phyloP scores from a whole-genome alignment of 2,888 invertebrate species.

The Zaprionus bogoriensis region DNA sequence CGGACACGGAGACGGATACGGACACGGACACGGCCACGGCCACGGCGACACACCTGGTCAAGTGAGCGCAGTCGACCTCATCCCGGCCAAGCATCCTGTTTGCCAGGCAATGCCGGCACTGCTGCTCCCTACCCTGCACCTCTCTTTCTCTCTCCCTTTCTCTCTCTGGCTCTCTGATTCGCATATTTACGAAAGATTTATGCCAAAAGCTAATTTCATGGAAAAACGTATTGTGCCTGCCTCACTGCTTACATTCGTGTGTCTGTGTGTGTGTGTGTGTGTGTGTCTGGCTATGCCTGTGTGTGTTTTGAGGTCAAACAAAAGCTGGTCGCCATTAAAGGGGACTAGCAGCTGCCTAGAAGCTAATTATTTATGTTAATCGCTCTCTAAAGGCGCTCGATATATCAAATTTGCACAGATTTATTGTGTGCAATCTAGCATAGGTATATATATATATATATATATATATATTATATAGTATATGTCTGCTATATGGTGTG shows the following conservation, averaged over 20 bases:
- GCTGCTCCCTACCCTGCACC: not conserved
- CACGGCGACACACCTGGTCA: slow-evolving; percentile 46
- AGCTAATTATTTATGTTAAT: slow-evolving; percentile 78
- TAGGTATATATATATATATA: slow-evolving; percentile 9
- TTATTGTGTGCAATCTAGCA: slow-evolving; percentile 44
- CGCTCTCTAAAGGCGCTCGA: slow-evolving; percentile 68
- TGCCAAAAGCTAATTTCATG: slow-evolving; percentile 78
- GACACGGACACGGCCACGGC: slow-evolving; percentile 2
- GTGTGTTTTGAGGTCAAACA: slow-evolving; percentile 57
- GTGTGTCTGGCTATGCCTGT: slow-evolving; percentile 6
- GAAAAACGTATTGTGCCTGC: slow-evolving; percentile 72
- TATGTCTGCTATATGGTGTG: too few relatives aligned
- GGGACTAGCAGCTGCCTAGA: slow-evolving; percentile 36
- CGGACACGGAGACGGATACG: too few relatives aligned
- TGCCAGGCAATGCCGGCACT: slow-evolving; percentile 4
- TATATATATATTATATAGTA: too few relatives aligned
- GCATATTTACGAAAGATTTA: slow-evolving; percentile 73
- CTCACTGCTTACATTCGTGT: slow-evolving; percentile 4
- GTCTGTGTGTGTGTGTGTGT: not conserved
- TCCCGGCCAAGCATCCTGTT: slow-evolving; percentile 23
- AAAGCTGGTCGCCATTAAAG: slow-evolving; percentile 52
- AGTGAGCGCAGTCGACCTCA: slow-evolving; percentile 26
- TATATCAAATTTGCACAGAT: slow-evolving; percentile 66
- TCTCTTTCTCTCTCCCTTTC: not conserved
- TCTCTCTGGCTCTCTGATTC: slow-evolving; percentile 10